These are phyloP conservation scores for Yasuhikotakia modesta DNA, from an alignment of 2,797 vertebrate genomes.

Conservation along the genomic window DNA sequence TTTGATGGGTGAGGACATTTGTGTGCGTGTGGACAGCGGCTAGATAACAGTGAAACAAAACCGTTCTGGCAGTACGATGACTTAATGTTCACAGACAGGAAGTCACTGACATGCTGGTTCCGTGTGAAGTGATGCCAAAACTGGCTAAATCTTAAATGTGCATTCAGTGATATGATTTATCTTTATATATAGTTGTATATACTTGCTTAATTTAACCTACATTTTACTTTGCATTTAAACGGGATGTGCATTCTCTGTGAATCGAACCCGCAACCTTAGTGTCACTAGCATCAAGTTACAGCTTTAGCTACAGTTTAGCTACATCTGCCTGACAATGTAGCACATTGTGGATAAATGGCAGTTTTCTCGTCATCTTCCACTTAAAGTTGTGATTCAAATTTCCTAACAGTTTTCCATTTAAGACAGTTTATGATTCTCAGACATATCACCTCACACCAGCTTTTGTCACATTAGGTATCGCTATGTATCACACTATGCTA, in stretches of 20 bases:
- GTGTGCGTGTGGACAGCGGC: constrained; percentile 5
- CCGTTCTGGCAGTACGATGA: constrained; percentile 6
- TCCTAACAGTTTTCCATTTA: background rate
- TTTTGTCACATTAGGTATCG: constrained; percentile 27
- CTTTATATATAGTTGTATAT: background rate
- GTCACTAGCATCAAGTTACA: too few relatives aligned
- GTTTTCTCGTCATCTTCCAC: background rate
- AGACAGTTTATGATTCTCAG: background rate
- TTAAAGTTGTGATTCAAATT: background rate
- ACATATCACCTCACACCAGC: constrained; percentile 19
- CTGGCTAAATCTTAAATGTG: constrained; percentile 6
- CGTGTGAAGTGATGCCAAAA: constrained; percentile 22
- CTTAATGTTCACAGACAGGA: constrained; percentile 21
- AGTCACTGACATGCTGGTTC: constrained; percentile 17
- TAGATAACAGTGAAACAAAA: constrained; percentile 34
- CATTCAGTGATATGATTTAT: background rate
- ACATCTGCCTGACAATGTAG: too few relatives aligned
- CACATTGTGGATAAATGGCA: too few relatives aligned
- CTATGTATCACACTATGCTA: constrained; percentile 12
- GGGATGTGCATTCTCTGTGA: background rate
- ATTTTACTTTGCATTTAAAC: background rate
- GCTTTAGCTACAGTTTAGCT: too few relatives aligned
- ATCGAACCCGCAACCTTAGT: background rate
- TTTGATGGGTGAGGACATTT: constrained; percentile 30
- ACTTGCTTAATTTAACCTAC: background rate